Evolutionary conservation across 1,140 invertebrate species (phyloP).

Genomic region (Panagrolaimus sp.): DNA sequence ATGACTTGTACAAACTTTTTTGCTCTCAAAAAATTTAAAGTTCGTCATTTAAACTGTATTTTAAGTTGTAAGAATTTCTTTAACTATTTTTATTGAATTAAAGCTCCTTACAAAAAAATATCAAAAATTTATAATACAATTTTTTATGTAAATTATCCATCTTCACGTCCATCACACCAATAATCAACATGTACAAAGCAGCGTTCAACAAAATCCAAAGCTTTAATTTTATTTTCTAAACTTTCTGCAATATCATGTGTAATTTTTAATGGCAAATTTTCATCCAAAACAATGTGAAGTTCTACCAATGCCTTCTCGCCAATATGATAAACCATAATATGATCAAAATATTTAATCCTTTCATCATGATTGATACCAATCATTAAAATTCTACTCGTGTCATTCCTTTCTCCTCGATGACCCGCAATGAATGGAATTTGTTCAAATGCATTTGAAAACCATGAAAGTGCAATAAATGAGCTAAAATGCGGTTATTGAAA

Average conservation of each 20-base stretch:
- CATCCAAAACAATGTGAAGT: constrained; percentile 46
- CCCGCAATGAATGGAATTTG: constrained; percentile 42
- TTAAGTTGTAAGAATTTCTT: no score
- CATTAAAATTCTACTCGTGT: constrained; percentile 37
- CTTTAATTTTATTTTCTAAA: constrained; percentile 34
- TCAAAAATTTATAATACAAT: neutral
- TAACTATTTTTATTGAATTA: no score
- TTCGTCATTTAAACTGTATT: no score
- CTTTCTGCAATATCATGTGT: constrained; percentile 43
- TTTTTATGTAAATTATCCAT: constrained; percentile 22
- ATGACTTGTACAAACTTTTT: no score
- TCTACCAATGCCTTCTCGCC: constrained; percentile 45
- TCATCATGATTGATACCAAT: constrained; percentile 40
- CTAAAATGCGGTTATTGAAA: constrained; percentile 23
- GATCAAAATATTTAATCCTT: constrained; percentile 37
- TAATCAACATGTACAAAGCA: constrained; percentile 50
- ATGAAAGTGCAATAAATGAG: constrained; percentile 40
- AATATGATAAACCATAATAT: constrained; percentile 45
- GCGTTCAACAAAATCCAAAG: constrained; percentile 46
- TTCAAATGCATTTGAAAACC: constrained; percentile 48
- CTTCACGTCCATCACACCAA: constrained; percentile 34
- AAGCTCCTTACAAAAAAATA: neutral
- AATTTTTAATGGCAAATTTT: constrained; percentile 32
- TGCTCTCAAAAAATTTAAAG: no score
- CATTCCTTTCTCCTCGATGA: constrained; percentile 40